Percentiles rank a stretch among this genome's conserved stretches.
Conservation (phyloP, 1,140 invertebrate genomes). For the Papilio polytes region DNA sequence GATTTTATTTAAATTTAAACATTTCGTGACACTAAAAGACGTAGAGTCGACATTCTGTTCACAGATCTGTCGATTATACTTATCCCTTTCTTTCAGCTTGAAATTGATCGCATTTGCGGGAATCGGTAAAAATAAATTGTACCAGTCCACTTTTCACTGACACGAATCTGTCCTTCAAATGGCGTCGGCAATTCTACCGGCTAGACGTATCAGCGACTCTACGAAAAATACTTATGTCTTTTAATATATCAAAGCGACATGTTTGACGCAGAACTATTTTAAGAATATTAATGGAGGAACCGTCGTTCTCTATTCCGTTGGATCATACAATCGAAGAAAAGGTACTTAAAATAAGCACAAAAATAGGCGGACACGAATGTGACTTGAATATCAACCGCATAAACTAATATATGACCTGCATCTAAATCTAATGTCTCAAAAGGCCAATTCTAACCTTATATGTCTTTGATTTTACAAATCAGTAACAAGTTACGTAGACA, state of each 20-base stretch:
- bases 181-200: slow-evolving; percentile 17
- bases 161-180: slow-evolving; percentile 33
- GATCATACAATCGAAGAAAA: background rate
- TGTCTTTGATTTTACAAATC: background rate
- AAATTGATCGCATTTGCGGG: slow-evolving; percentile 9
- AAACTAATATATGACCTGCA: background rate
- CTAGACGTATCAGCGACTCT: slow-evolving; percentile 21
- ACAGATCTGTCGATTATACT: slow-evolving; percentile 24
- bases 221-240: slow-evolving; percentile 31
- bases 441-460: too few species aligned
- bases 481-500: background rate
- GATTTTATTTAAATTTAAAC: slow-evolving; percentile 4
- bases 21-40: background rate
- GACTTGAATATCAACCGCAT: background rate
- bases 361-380: too few species aligned
- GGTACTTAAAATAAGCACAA: background rate
- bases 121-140: slow-evolving; percentile 35
- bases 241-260: slow-evolving; percentile 35
- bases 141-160: slow-evolving; percentile 26
- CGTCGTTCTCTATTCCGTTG: background rate
- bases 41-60: background rate
- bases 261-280: slow-evolving; percentile 29
- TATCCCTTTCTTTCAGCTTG: slow-evolving; percentile 19
- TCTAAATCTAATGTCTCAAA: background rate
- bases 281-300: slow-evolving; percentile 9